Evolutionary conservation across 2,797 vertebrate species (phyloP), one percentile per base, ranked within the genome.

Genomic region (Amniataba percoides): DNA sequence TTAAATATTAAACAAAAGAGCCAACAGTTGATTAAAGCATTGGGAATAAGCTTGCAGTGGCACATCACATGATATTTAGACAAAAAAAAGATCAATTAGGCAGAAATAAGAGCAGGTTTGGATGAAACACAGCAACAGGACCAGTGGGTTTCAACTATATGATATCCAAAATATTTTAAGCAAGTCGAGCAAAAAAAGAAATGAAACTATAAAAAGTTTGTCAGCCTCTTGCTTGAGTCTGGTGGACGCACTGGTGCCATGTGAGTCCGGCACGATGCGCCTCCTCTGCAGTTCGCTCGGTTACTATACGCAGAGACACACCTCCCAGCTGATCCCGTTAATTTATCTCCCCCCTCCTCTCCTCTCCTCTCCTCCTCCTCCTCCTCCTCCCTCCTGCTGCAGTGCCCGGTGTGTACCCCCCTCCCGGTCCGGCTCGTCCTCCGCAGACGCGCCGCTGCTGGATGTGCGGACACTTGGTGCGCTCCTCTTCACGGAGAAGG

Each of bases 381-480:
- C 48, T 36, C 48, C 27, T 67, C 45, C 6, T 56, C 65, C 51
- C 61, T 55, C 68, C 48, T 36, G 43, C 27, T 16, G 11, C 75
- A 31, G 51, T 21, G 13, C 62, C 74, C 82, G 45, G 71, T 71
- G 68, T 57, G 66, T 81, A 75, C 78, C 81, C 78, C 84, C 78
- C 82, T 87, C 87, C 67, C 83, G 46, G 87, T 23, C n/a, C 15
- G 69, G 31, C 56, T 19, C 23, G 40, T 74, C 65, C 75, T 45
- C 74, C 46, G 60, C 83, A 75, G 81, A 71, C 79, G 77, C 68
- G 78, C 88, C 2, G 70, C 70, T 73, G 79, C 79, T 80, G 83
- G 78, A 89, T 86, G 87, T 87, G 48, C 68, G 89, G 86, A 89
- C 90, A 89, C 89, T 93, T 88, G 87, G 81, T 86, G 88, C 87